Conservation (phyloP, 1,140 invertebrate genomes). For the Drosophila sturtevanti region DNA sequence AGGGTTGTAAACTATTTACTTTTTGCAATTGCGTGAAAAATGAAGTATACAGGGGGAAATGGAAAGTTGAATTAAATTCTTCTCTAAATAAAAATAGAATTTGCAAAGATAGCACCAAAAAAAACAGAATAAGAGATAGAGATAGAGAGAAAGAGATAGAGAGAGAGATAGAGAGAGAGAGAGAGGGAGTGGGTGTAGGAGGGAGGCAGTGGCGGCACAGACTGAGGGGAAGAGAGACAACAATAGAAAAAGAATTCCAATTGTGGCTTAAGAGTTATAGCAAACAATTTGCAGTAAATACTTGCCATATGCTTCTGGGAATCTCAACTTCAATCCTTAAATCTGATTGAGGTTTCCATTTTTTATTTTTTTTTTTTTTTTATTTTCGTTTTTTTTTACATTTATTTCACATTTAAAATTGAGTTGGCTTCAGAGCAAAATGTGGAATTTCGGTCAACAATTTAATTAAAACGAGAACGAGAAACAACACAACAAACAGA, state of each 20-base stretch:
- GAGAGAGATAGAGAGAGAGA: background rate
- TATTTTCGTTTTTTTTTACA: background rate
- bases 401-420: background rate
- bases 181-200: background rate
- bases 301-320: constrained; percentile 9
- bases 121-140: background rate
- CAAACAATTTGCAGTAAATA: constrained; percentile 9
- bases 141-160: background rate
- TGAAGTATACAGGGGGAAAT: background rate
- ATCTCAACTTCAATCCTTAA: constrained; percentile 4
- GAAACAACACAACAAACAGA: background rate
- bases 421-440: constrained; percentile 5
- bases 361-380: background rate
- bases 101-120: background rate
- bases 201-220: too few relatives aligned
- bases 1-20: constrained; percentile 2
- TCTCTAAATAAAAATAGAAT: background rate
- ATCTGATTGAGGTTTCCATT: background rate
- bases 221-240: too few relatives aligned
- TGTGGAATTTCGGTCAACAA: constrained; percentile 37
- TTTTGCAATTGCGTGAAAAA: constrained; percentile 3
- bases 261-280: constrained; percentile 4
- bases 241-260: background rate
- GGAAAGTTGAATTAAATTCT: constrained; percentile 1
- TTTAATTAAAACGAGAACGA: constrained; percentile 43